A percentile compares a stretch with the other conserved stretches of the same genome.
These are phyloP conservation scores for Zenarchopterus dispar DNA, from an alignment of 2,797 vertebrate species.

Conservation along the genomic window DNA sequence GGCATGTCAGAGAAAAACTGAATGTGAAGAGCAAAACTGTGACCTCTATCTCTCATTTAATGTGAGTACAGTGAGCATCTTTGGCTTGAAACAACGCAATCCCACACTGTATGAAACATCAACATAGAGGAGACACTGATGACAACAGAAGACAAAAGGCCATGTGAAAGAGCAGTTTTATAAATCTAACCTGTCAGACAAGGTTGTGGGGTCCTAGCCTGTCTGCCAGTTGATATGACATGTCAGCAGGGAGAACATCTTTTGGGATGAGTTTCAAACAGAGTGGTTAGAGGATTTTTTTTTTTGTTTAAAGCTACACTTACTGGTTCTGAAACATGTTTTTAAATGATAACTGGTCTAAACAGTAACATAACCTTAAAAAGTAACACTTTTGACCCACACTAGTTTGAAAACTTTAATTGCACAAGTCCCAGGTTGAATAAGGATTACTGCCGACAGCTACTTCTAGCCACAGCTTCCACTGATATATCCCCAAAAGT, in stretches of 20 bases:
- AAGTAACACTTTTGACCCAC: conserved; percentile 19
- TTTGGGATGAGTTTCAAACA: conserved; percentile 51
- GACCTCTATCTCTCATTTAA: conserved; percentile 51
- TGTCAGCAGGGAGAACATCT: conserved; percentile 37
- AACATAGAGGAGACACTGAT: conserved; percentile 54
- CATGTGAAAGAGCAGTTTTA: conserved; percentile 60
- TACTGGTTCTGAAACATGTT: conserved; percentile 25
- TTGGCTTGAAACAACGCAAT: conserved; percentile 32
- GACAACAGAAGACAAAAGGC: conserved; percentile 72
- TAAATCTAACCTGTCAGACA: conserved; percentile 69
- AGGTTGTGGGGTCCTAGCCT: conserved; percentile 63
- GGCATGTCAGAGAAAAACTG: conserved; percentile 25
- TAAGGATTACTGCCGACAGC: conserved; percentile 46
- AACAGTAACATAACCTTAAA: conserved; percentile 23
- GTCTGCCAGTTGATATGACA: conserved; percentile 66
- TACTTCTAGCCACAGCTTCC: conserved; percentile 30
- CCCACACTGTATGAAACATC: conserved; percentile 64
- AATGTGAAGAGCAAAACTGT: conserved; percentile 21
- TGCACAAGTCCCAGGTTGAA: conserved; percentile 41
- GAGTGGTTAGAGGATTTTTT: conserved; percentile 34
- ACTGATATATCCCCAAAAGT: conserved; percentile 48
- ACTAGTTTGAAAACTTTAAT: conserved; percentile 54
- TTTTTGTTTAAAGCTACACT: background rate
- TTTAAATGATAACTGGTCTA: conserved; percentile 18
- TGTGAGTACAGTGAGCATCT: conserved; percentile 27